Base-by-base conservation (phyloP, 2,113 vertebrate genomes). In the Cheirogaleus medius region DNA sequence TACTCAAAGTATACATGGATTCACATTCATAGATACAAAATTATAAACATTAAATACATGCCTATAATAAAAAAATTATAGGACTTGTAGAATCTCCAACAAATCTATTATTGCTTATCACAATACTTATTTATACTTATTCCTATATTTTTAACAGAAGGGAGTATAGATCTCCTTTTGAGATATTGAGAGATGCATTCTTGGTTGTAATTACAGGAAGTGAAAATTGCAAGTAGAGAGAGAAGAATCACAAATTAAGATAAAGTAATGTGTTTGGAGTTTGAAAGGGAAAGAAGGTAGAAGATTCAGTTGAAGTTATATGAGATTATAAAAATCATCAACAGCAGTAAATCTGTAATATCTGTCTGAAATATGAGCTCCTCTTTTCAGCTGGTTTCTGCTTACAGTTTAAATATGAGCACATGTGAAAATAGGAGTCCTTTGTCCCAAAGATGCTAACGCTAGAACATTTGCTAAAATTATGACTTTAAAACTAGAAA, bases 71-170 rank as follows among this genome's bases (percentile, higher is more conserved):
- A n/a, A 92, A 66, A 54, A 56, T 52, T 42, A 18, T 7, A 3
- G 12, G 5, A 1, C 20, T 9, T 29, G 6, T 29, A 54, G 10
- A 3, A 3, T 42, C 23, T 60, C 6, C 8, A 47, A 39, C 3
- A 27, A 56, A 17, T 52, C 6, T 80, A 56, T 44, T 1, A 3
- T 39, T n/a, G 25, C 1, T 34, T 71, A 27, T 56, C 78, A 34
- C 6, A 21, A 56, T 81, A 20, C 9, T 84, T 82, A 87, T 49
- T 82, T 58, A 25, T 44, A 37, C 80, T 73, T 73, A 49, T 27
- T 11, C 4, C 49, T 90, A 17, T 49, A 83, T 44, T 17, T 0
- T 12, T 37, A 25, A 64, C 5, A 7, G 2, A 86, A 77, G 52
- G 17, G 2, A 15, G 6, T 49, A 9, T 20, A 56, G 7, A 37